These are phyloP conservation scores for Bungarus multicinctus DNA, from an alignment of 2,113 vertebrate species.

Conservation along the genomic window DNA sequence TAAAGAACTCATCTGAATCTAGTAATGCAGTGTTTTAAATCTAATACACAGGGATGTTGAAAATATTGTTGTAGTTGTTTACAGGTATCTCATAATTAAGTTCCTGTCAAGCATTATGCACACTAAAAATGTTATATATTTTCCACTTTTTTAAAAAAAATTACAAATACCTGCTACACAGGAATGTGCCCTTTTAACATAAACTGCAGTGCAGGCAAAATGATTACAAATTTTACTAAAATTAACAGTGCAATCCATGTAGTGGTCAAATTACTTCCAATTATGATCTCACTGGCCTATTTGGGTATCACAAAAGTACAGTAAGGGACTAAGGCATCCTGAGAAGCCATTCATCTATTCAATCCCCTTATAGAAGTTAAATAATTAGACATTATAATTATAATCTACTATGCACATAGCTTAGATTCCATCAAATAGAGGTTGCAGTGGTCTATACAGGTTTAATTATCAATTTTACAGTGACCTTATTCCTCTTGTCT, in stretches of 20 bases:
- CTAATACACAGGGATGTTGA: not conserved
- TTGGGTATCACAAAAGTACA: not conserved
- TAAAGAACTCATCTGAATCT: not conserved
- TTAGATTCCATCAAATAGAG: not conserved
- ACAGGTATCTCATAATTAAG: not conserved
- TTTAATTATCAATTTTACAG: not conserved
- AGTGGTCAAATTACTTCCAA: not conserved
- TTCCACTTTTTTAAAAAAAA: not conserved
- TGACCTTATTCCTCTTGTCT: not conserved
- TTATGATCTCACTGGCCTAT: not conserved
- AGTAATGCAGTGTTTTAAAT: not conserved
- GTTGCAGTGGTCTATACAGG: not conserved
- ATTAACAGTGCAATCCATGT: not conserved
- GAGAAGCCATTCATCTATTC: not conserved
- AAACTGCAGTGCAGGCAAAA: not conserved
- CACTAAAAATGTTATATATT: not conserved
- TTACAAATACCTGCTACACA: not conserved
- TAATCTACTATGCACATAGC: not conserved
- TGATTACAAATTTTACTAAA: not conserved
- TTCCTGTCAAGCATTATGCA: not conserved
- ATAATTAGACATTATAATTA: not conserved
- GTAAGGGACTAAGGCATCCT: not conserved
- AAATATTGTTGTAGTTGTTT: not conserved
- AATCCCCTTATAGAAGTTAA: not conserved
- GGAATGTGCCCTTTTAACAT: not conserved